phyloP scores from a whole-genome alignment of 2,888 invertebrate genomes.

The Chalcis sispes region DNA sequence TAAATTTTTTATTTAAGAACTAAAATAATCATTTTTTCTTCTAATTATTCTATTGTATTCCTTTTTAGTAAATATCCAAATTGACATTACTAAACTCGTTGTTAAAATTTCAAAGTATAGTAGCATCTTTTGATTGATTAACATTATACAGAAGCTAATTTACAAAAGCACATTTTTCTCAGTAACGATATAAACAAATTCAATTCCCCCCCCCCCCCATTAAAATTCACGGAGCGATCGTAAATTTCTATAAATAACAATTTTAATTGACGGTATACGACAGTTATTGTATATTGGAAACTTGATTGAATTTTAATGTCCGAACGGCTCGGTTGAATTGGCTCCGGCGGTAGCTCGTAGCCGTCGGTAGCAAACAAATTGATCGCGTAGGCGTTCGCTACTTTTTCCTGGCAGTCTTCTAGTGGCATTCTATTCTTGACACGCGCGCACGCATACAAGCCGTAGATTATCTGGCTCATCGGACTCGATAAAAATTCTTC shows the following conservation, averaged over 20 bases:
- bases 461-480: conserved; percentile 45
- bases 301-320: conserved; percentile 47
- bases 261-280: conserved; percentile 34
- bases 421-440: conserved; percentile 48
- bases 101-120: too few relatives aligned
- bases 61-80: too few relatives aligned
- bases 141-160: too few relatives aligned
- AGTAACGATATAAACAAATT: too few relatives aligned
- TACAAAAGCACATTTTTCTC: too few relatives aligned
- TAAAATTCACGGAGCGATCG: not conserved
- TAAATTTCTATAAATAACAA: conserved; percentile 14
- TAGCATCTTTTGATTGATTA: too few relatives aligned
- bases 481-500: conserved; percentile 44
- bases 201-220: too few relatives aligned
- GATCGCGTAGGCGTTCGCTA: conserved; percentile 50
- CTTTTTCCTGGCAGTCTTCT: conserved; percentile 38
- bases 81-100: too few relatives aligned
- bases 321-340: conserved; percentile 27
- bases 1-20: too few relatives aligned
- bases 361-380: conserved; percentile 43
- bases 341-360: conserved; percentile 17
- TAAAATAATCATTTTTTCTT: too few relatives aligned
- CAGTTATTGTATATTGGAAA: conserved; percentile 23
- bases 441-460: not conserved
- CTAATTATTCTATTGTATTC: too few relatives aligned